Base-by-base conservation (phyloP, 1,140 invertebrate species). In the Penaeus japonicus region DNA sequence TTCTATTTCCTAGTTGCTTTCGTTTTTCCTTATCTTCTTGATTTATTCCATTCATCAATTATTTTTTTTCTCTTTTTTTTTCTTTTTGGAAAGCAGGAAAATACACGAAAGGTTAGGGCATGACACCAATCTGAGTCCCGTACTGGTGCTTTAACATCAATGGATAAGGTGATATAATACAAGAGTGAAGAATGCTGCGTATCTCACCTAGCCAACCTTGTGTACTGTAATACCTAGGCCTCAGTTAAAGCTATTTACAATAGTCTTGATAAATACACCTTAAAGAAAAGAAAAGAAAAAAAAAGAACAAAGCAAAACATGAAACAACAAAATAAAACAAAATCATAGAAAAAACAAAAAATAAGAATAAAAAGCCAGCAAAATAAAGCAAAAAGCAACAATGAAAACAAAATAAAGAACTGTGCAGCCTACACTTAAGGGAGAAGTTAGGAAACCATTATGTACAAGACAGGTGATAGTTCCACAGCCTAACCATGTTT, bases 61-160 rank as follows among this genome's bases (percentile, higher is more conserved):
- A n/a, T n/a, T n/a, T n/a, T n/a, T n/a, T n/a, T n/a, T n/a, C n/a
- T n/a, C 47, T 47, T 47, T 47, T 47, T 47, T 47, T 18, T 59
- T 59, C 70, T 53, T 57, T 30, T 35, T 57, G 39, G 22, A 15
- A 47, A 59, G 32, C 20, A 57, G 54, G 39, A 22, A 39, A 77
- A 22, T 22, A 55, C 20, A 77, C 59, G 39, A 59, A 20, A 57
- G 55, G 80, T 17, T 35, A 84, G 22, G 30, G 20, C 12, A 78
- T 47, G 77, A 86, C 55, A 88, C 87, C 87, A 88, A 83, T 88
- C 87, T 88, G 87, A 88, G 87, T 88, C 87, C 87, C 80, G 47
- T 78, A 59, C 39, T 77, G 78, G 80, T 77, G 87, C 62, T 85
- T 47, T 4, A 47, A 47, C 53, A 83, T 17, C n/a, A 30, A 83